Evolutionary conservation across 2,113 vertebrate genomes (phyloP).

Genomic region (Oreochromis tanganicae): DNA sequence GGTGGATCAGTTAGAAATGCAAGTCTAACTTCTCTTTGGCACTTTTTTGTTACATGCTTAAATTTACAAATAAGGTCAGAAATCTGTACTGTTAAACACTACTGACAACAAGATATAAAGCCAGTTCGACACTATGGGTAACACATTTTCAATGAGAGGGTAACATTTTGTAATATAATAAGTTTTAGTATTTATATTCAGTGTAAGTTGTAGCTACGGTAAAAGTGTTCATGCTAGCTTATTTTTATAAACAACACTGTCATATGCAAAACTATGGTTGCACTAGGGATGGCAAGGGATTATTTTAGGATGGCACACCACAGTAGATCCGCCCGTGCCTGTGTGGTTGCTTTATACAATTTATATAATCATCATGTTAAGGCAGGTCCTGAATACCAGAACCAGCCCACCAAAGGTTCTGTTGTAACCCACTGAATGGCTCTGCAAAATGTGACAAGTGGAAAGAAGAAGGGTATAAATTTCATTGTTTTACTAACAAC

Average conservation of each 20-base stretch:
- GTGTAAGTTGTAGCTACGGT: neutral
- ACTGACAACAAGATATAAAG: neutral
- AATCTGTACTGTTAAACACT: neutral
- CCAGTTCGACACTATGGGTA: neutral
- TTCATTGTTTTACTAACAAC: neutral
- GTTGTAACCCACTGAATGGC: neutral
- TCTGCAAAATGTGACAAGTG: neutral
- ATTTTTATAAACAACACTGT: neutral
- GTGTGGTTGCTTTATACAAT: neutral
- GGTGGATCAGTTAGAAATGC: neutral
- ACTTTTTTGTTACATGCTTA: neutral
- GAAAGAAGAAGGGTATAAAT: neutral
- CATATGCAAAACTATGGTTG: neutral
- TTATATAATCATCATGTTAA: neutral
- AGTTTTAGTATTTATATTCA: neutral
- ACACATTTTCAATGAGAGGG: neutral
- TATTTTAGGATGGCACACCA: neutral
- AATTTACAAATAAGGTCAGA: neutral
- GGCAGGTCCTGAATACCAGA: neutral
- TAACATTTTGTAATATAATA: neutral
- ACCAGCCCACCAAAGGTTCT: neutral
- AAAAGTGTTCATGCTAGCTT: neutral
- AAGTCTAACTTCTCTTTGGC: neutral
- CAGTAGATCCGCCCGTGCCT: neutral
- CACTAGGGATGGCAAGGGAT: neutral